Evolutionary conservation across 2,797 vertebrate species (phyloP).

Genomic region (Synaphobranchus kaupii): DNA sequence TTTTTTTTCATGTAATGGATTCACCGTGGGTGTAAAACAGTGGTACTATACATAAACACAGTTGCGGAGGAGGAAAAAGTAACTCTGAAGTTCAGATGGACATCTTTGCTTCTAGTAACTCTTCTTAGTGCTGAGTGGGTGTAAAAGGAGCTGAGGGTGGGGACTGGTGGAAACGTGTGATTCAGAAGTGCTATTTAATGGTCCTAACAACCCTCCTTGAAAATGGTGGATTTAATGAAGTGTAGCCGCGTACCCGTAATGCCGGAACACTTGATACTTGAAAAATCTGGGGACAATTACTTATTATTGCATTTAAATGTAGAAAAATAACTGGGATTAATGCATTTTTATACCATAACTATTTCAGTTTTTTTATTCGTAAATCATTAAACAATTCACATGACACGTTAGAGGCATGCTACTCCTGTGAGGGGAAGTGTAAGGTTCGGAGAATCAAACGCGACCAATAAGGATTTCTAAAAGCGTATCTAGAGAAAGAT

Average conservation of each 20-base stretch:
- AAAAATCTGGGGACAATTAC: background rate
- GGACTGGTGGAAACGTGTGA: background rate
- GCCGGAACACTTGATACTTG: background rate
- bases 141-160: too few species aligned
- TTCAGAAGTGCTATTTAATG: background rate
- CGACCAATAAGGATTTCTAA: too few species aligned
- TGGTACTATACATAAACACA: background rate
- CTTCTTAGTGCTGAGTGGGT: background rate
- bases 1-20: background rate
- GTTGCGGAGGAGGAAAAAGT: background rate
- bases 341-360: background rate
- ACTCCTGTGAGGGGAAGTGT: too few species aligned
- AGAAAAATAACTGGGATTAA: too few species aligned
- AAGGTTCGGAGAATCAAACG: too few species aligned
- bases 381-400: background rate
- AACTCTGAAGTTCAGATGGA: background rate
- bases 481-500: too few species aligned
- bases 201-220: background rate
- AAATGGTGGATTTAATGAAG: background rate
- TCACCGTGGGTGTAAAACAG: background rate
- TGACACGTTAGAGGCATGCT: background rate
- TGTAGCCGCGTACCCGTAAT: background rate
- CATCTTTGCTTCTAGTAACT: background rate
- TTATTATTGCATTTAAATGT: background rate
- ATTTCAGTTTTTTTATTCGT: background rate